Evolutionary conservation across 1,140 invertebrate genomes (phyloP).

Genomic region (Antheraea mylitta): DNA sequence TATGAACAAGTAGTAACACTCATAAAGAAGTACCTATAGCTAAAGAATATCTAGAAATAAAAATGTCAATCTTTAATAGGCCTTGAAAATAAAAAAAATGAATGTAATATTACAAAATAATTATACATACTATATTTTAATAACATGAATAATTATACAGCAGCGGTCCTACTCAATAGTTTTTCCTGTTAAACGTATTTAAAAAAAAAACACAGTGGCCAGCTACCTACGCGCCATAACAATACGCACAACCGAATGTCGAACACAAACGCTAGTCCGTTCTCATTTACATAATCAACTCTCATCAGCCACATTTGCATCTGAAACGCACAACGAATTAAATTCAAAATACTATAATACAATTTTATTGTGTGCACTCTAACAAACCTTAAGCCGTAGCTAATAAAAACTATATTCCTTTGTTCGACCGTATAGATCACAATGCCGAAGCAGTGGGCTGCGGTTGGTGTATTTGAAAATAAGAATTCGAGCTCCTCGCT

Average conservation of each 20-base stretch:
- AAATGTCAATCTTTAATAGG: too few species aligned
- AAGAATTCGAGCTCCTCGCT: constrained; percentile 65
- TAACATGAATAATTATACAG: background rate
- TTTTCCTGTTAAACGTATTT: background rate
- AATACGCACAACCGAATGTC: constrained; percentile 23
- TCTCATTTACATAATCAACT: constrained; percentile 70
- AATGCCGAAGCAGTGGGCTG: constrained; percentile 29
- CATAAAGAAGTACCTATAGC: too few species aligned
- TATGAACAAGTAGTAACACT: too few species aligned
- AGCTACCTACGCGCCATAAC: constrained; percentile 20
- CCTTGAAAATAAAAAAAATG: background rate
- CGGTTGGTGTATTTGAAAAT: constrained; percentile 53
- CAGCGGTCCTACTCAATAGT: background rate
- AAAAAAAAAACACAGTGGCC: background rate
- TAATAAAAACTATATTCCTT: constrained; percentile 18
- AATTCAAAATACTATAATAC: constrained; percentile 39
- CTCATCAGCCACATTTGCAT: constrained; percentile 65
- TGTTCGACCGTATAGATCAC: constrained; percentile 1
- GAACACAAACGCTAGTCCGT: constrained; percentile 33
- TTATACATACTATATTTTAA: background rate
- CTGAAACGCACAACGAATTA: constrained; percentile 55
- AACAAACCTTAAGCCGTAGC: constrained; percentile 15
- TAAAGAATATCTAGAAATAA: too few species aligned
- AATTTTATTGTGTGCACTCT: constrained; percentile 7
- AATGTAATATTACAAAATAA: too few species aligned